phyloP scores from a whole-genome alignment of 2,888 invertebrate species.

The Sepioteuthis lessoniana region DNA sequence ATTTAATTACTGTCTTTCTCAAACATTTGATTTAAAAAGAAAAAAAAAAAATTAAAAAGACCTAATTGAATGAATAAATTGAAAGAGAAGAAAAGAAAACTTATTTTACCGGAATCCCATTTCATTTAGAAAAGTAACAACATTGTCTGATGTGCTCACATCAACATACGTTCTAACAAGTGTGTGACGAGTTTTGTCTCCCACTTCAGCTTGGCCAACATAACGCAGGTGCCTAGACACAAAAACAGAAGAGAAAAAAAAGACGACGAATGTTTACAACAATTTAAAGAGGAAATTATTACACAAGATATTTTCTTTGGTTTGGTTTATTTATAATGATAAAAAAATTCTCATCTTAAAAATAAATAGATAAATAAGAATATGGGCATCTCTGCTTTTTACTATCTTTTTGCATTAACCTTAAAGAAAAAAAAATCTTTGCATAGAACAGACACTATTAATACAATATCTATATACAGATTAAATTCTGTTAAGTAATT shows the following conservation, averaged over 20 bases:
- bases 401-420: too few species aligned
- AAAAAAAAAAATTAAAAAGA: neutral
- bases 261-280: neutral
- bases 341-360: too few species aligned
- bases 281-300: neutral
- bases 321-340: too few species aligned
- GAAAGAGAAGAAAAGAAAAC: neutral
- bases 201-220: constrained; percentile 91
- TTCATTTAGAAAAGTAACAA: constrained; percentile 92
- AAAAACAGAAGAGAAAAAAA: neutral
- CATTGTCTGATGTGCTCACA: constrained; percentile 90
- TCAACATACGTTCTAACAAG: constrained; percentile 93
- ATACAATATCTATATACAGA: too few species aligned
- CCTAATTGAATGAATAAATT: neutral
- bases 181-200: constrained; percentile 89
- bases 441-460: too few species aligned
- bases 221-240: constrained; percentile 85
- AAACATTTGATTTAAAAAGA: too few species aligned
- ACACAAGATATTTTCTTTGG: constrained; percentile 42
- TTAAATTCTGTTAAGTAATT: too few species aligned
- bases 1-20: too few species aligned
- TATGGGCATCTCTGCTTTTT: too few species aligned
- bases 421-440: too few species aligned
- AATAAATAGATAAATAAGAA: too few species aligned
- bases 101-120: constrained; percentile 80